phyloP scores from a whole-genome alignment of 2,797 vertebrate genomes.

The Phrynocephalus guinanensis region DNA sequence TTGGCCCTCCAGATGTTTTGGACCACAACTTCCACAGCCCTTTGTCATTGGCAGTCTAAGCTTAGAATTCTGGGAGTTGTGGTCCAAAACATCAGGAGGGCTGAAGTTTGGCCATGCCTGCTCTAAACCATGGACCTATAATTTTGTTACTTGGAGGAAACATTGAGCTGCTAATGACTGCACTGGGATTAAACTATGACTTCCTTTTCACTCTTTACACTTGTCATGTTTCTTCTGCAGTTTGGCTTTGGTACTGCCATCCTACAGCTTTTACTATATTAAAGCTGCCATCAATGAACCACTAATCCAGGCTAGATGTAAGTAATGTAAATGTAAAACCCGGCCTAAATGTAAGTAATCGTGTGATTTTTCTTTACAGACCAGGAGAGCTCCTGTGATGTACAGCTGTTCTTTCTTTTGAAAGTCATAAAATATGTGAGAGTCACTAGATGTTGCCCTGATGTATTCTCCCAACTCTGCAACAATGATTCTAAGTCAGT shows the following conservation, averaged over 20 bases:
- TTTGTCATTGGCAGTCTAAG: no score
- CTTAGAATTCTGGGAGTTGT: no score
- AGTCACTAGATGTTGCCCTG: constrained; percentile 65
- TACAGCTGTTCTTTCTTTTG: constrained; percentile 25
- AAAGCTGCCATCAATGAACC: constrained; percentile 92
- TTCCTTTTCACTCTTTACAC: constrained; percentile 68
- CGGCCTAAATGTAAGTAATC: constrained; percentile 19
- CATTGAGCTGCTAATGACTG: constrained; percentile 46
- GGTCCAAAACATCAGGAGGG: no score
- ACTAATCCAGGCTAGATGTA: constrained; percentile 92
- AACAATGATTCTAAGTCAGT: constrained; percentile 82
- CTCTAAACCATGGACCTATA: not conserved
- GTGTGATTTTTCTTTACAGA: constrained; percentile 48
- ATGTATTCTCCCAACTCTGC: constrained; percentile 58
- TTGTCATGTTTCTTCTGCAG: constrained; percentile 82
- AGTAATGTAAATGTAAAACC: constrained; percentile 75
- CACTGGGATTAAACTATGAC: constrained; percentile 44
- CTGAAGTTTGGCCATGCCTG: no score
- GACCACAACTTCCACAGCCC: no score
- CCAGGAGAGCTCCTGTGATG: constrained; percentile 35
- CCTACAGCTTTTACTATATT: constrained; percentile 98
- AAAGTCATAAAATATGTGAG: constrained; percentile 67
- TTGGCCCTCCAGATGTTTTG: no score
- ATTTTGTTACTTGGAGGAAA: constrained; percentile 10
- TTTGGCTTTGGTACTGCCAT: constrained; percentile 94